Evolutionary conservation across 2,888 invertebrate genomes (phyloP).

Genomic region (Apantesis nais): DNA sequence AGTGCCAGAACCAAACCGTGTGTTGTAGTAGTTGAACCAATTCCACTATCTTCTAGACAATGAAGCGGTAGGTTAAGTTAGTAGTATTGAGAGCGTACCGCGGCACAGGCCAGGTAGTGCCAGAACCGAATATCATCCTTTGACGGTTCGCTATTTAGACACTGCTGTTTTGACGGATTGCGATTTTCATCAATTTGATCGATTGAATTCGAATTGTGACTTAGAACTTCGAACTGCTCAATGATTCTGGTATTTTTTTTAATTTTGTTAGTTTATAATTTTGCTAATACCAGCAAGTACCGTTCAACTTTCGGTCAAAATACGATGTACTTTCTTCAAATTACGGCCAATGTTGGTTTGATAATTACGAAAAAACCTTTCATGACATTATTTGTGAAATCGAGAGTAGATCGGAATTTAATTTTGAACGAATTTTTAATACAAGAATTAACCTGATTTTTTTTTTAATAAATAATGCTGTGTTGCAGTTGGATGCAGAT

Average conservation of each 20-base stretch:
- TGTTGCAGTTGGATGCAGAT: slow-evolving; percentile 12
- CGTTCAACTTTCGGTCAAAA: too few species aligned
- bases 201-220: too few species aligned
- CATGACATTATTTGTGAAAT: too few species aligned
- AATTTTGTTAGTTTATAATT: too few species aligned
- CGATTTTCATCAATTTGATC: background rate
- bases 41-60: background rate
- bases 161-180: background rate
- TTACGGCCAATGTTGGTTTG: too few species aligned
- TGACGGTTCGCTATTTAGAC: background rate
- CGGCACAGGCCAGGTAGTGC: background rate
- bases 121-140: background rate
- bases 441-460: background rate
- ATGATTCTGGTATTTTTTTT: too few species aligned
- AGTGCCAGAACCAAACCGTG: too few species aligned
- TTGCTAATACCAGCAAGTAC: too few species aligned
- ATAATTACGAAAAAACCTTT: too few species aligned
- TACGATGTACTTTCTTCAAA: too few species aligned
- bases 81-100: background rate
- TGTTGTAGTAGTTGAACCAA: background rate
- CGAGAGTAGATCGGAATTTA: too few species aligned
- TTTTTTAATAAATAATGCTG: background rate
- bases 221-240: slow-evolving; percentile 17
- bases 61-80: background rate
- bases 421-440: too few species aligned